These are phyloP conservation scores for Bedellia somnulentella DNA, from an alignment of 2,888 invertebrate genomes.

Conservation along the genomic window DNA sequence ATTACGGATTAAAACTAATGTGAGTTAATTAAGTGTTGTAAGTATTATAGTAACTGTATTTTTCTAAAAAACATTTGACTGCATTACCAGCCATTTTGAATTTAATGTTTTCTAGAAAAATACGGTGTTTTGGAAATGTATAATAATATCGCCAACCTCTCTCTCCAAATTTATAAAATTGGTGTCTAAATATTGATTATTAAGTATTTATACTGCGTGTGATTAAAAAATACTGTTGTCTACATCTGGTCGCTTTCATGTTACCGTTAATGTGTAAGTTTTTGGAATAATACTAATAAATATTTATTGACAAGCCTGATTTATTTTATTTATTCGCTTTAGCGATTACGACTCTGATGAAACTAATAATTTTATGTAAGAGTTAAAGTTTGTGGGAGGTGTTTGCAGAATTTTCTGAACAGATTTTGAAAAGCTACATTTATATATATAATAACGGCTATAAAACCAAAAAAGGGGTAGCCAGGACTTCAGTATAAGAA, in stretches of 20 bases:
- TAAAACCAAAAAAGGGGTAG: too few species aligned
- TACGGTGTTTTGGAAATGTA: not conserved
- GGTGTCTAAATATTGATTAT: conserved; percentile 22
- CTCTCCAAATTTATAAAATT: conserved; percentile 30
- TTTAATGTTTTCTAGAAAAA: not conserved
- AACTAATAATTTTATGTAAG: too few species aligned
- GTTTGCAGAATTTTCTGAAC: too few species aligned
- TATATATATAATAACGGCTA: too few species aligned
- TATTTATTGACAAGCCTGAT: conserved; percentile 5
- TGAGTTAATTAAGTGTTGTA: conserved; percentile 2
- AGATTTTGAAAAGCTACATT: too few species aligned
- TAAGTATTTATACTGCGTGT: conserved; percentile 14
- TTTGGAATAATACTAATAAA: conserved; percentile 2
- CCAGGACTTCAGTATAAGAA: too few species aligned
- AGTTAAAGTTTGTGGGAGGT: too few species aligned
- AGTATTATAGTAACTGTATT: not conserved
- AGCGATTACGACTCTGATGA: too few species aligned
- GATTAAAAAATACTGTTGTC: conserved; percentile 43
- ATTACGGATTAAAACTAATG: conserved; percentile 12
- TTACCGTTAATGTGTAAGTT: conserved; percentile 12
- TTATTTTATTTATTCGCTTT: conserved; percentile 1
- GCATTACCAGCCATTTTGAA: not conserved
- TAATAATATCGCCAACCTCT: conserved; percentile 26
- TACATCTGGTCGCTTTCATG: conserved; percentile 43
- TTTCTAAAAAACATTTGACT: not conserved